Evolutionary conservation across 1,140 invertebrate genomes (phyloP).

Genomic region (Lutraria rhynchaena): DNA sequence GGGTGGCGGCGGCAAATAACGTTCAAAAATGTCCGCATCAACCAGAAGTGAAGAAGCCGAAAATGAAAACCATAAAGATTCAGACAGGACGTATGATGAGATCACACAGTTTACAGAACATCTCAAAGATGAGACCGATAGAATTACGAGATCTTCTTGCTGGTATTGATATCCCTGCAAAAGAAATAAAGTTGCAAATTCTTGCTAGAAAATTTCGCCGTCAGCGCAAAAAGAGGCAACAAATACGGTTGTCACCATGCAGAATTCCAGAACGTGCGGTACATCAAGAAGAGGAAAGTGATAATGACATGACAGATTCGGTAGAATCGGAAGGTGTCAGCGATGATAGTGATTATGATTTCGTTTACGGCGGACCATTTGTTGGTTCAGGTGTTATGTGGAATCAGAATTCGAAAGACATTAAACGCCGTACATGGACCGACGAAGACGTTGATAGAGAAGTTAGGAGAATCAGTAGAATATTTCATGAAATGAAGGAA

Average conservation of each 20-base stretch:
- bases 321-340: slow-evolving; percentile 14
- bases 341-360: slow-evolving; percentile 42
- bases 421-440: slow-evolving; percentile 36
- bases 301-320: not conserved
- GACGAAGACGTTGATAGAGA: slow-evolving; percentile 52
- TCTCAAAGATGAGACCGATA: slow-evolving; percentile 15
- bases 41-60: slow-evolving; percentile 38
- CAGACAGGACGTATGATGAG: slow-evolving; percentile 20
- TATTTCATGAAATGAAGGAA: slow-evolving; percentile 55
- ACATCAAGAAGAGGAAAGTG: not conserved
- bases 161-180: slow-evolving; percentile 51
- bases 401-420: slow-evolving; percentile 29
- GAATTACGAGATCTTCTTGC: slow-evolving; percentile 38
- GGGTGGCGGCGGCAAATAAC: not conserved
- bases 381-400: slow-evolving; percentile 53
- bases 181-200: slow-evolving; percentile 57
- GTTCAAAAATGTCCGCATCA: slow-evolving; percentile 20
- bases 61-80: slow-evolving; percentile 30
- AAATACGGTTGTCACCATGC: slow-evolving; percentile 32
- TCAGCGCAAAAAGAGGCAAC: slow-evolving; percentile 28
- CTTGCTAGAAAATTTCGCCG: slow-evolving; percentile 41
- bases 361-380: slow-evolving; percentile 52
- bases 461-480: slow-evolving; percentile 26
- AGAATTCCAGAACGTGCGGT: not conserved
- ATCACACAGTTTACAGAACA: slow-evolving; percentile 29